phyloP scores from a whole-genome alignment of 2,797 vertebrate species.

The Microchirus variegatus region DNA sequence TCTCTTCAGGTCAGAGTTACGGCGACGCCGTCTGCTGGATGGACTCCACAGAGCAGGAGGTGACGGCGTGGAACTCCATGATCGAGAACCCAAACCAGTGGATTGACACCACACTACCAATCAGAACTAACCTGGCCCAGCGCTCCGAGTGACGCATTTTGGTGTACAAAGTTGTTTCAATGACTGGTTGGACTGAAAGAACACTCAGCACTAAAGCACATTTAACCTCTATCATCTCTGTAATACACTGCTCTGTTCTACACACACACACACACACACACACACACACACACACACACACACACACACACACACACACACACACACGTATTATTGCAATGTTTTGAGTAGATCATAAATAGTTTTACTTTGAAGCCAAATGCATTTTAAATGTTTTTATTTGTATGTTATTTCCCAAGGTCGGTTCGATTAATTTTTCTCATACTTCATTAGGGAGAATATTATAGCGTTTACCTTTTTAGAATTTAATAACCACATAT shows the following conservation, averaged over 20 bases:
- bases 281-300: slow-evolving; percentile 2
- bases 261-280: slow-evolving; percentile 10
- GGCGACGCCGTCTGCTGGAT: slow-evolving; percentile 91
- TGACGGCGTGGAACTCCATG: slow-evolving; percentile 84
- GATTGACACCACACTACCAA: slow-evolving; percentile 87
- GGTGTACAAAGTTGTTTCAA: not conserved
- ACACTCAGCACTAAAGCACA: slow-evolving; percentile 9
- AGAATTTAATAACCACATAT: not conserved
- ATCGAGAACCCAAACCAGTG: slow-evolving; percentile 86
- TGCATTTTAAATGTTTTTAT: slow-evolving; percentile 26
- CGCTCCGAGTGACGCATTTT: slow-evolving; percentile 57
- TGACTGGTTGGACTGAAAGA: slow-evolving; percentile 28
- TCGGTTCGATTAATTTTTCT: slow-evolving; percentile 24
- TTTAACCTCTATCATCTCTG: slow-evolving; percentile 21
- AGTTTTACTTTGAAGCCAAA: slow-evolving; percentile 19
- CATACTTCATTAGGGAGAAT: not conserved
- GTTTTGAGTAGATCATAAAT: slow-evolving; percentile 30
- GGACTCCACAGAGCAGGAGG: slow-evolving; percentile 93
- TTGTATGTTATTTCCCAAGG: slow-evolving; percentile 14
- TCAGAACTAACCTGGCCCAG: slow-evolving; percentile 86
- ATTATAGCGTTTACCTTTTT: not conserved
- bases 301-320: slow-evolving; percentile 5
- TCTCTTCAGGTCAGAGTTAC: slow-evolving; percentile 88
- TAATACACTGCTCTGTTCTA: slow-evolving; percentile 9
- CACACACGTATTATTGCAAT: slow-evolving; percentile 37